A percentile compares a stretch with the other conserved stretches of the same genome.
Evolutionary conservation across 1,140 invertebrate genomes (phyloP).

Genomic region (Lepidostoma basale): DNA sequence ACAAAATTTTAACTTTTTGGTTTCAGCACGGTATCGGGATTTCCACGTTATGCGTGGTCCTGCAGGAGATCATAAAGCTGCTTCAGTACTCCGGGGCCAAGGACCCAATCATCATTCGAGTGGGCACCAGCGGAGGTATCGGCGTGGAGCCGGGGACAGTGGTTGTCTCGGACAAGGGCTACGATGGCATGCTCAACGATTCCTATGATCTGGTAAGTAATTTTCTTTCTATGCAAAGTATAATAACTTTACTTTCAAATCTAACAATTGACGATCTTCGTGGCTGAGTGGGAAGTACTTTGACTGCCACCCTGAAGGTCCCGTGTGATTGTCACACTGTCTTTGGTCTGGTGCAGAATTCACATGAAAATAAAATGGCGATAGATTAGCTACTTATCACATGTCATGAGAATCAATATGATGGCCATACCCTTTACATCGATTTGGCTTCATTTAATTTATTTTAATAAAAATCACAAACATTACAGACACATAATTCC

Average conservation of each 20-base stretch:
- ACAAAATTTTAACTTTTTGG: constrained; percentile 13
- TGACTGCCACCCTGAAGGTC: no score
- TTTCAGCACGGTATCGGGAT: constrained; percentile 83
- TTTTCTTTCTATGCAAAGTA: no score
- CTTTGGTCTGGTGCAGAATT: no score
- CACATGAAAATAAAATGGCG: no score
- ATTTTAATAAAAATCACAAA: no score
- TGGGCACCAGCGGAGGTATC: constrained; percentile 84
- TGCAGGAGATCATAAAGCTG: constrained; percentile 84
- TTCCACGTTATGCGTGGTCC: constrained; percentile 77
- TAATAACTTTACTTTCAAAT: neutral
- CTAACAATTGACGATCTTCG: neutral
- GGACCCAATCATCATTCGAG: constrained; percentile 77
- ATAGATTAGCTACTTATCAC: no score
- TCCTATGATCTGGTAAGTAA: constrained; percentile 72
- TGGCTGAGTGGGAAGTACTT: no score
- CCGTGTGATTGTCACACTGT: no score
- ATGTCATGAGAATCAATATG: no score
- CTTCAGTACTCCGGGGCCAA: constrained; percentile 74
- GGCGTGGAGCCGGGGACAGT: constrained; percentile 75
- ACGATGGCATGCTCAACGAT: constrained; percentile 70
- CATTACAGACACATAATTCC: no score
- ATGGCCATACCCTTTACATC: no score
- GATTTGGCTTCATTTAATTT: no score
- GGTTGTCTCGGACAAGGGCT: constrained; percentile 72